Conservation (phyloP, 2,797 vertebrate genomes). For the Pseudomugil tenellus region DNA sequence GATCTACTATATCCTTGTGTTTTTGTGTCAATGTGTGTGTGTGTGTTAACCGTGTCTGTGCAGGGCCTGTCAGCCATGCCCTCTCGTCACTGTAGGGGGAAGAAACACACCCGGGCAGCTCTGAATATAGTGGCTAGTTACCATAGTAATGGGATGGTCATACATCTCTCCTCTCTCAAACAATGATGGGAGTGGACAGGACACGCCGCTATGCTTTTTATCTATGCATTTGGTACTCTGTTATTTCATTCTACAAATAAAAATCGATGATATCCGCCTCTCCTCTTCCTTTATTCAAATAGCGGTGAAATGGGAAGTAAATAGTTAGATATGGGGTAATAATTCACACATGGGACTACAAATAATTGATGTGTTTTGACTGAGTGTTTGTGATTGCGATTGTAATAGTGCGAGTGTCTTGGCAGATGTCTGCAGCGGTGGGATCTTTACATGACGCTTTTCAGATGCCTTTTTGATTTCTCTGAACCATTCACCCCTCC, state of each 20-base stretch:
- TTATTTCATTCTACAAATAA: slow-evolving; percentile 75
- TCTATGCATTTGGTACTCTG: slow-evolving; percentile 75
- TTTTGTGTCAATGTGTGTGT: slow-evolving; percentile 28
- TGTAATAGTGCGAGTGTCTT: slow-evolving; percentile 56
- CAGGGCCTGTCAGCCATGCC: slow-evolving; percentile 78
- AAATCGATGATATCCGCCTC: slow-evolving; percentile 55
- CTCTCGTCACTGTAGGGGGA: slow-evolving; percentile 77
- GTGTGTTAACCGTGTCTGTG: slow-evolving; percentile 32
- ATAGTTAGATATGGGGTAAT: slow-evolving; percentile 69
- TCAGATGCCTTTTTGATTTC: slow-evolving; percentile 69
- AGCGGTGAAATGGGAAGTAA: slow-evolving; percentile 64
- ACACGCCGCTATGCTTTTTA: slow-evolving; percentile 79
- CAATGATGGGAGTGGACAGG: slow-evolving; percentile 81
- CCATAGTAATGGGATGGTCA: slow-evolving; percentile 85
- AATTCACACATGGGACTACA: slow-evolving; percentile 68
- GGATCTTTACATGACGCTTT: slow-evolving; percentile 61
- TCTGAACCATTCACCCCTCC: slow-evolving; percentile 63
- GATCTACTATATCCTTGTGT: slow-evolving; percentile 45
- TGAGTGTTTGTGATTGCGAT: slow-evolving; percentile 71
- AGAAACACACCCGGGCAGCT: slow-evolving; percentile 75
- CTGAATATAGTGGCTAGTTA: slow-evolving; percentile 85
- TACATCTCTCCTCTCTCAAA: slow-evolving; percentile 73
- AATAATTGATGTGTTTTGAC: slow-evolving; percentile 78
- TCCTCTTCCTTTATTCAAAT: slow-evolving; percentile 59
- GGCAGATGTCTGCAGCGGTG: slow-evolving; percentile 58